Evolutionary conservation across 2,888 invertebrate species (phyloP), one percentile per base, ranked within the genome.

Genomic region (Drosophila helvetica): DNA sequence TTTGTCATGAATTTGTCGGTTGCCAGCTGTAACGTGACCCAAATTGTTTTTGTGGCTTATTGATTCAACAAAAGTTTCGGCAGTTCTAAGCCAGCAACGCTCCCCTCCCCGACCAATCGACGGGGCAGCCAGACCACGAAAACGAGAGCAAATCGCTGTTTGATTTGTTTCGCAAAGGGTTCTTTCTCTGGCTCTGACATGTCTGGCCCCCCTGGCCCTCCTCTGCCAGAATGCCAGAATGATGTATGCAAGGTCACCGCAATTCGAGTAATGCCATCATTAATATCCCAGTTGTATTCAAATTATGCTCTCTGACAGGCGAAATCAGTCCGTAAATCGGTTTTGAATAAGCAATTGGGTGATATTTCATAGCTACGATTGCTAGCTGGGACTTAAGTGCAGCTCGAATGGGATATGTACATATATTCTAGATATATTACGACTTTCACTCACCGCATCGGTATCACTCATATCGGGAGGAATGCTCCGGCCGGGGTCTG

Each of bases 1-100:
- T 80, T 90, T 91, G 90, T 90, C 91, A 86, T 91, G 89, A 79
- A 90, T 78, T 80, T 38, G 38, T 77, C 74, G 72, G 72, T 79
- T 75, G 81, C 86, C 85, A 79, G 83, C 82, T 90, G 90, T 88
- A 91, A 91, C 90, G 89, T 89, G 91, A 91, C 90, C 91, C 89
- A 90, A 89, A 90, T 91, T 79, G 78, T 74, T 80, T 74, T 75
- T 78, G 75, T 91, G 88, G 86, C 89, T 92, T 92, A 92, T 92
- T 91, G 92, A 92, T 92, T 92, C 89, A 91, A 92, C 92, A 92
- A 92, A 83, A 87, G 75, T 79, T 83, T 75, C 80, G 78, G 73
- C 80, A 80, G 38, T 80, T 85, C 86, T 82, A 88, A 83, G 76
- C 69, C 67, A n/a, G n/a, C n/a, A n/a, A n/a, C n/a, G n/a, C n/a